phyloP scores from a whole-genome alignment of 2,113 vertebrate genomes.

The Sphaerodactylus townsendi region DNA sequence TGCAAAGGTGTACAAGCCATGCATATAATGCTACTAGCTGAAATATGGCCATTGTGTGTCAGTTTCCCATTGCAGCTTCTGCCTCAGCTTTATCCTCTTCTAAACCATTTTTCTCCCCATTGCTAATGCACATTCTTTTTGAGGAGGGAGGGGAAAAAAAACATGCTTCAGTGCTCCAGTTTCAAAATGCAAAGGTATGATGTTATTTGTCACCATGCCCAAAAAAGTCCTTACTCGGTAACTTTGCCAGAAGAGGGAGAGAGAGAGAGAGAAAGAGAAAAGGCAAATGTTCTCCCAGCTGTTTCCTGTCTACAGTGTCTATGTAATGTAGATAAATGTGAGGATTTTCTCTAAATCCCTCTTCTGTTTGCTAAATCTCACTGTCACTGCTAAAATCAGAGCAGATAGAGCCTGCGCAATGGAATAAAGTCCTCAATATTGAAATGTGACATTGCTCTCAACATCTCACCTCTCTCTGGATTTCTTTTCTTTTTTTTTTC shows the following conservation, averaged over 20 bases:
- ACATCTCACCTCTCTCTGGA: constrained; percentile 93
- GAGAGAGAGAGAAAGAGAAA: constrained; percentile 85
- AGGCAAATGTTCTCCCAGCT: constrained; percentile 98
- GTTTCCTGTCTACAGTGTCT: constrained; percentile 99
- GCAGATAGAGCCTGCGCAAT: constrained; percentile 97
- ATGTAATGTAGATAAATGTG: constrained; percentile 99
- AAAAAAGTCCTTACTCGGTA: constrained; percentile 98
- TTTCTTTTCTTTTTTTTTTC: constrained; percentile 82
- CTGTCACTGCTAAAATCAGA: constrained; percentile 94
- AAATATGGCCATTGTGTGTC: constrained; percentile 67
- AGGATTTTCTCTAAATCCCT: constrained; percentile 99
- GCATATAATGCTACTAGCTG: background rate
- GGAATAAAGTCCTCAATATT: constrained; percentile 99
- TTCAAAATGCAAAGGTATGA: constrained; percentile 91
- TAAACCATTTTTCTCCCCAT: constrained; percentile 53
- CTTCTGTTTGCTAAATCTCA: constrained; percentile 99
- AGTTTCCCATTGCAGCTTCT: constrained; percentile 62
- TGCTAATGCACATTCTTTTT: constrained; percentile 79
- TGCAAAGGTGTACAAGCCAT: constrained; percentile 28
- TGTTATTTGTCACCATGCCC: constrained; percentile 98
- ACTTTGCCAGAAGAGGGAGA: constrained; percentile 97
- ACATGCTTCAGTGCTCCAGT: constrained; percentile 82
- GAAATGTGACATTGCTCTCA: constrained; percentile 98
- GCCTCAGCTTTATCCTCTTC: constrained; percentile 68
- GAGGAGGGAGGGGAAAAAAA: constrained; percentile 65